Percentiles rank a stretch among this genome's conserved stretches.
Conservation (phyloP, 2,113 vertebrate genomes). For the Falcunculus frontatus region DNA sequence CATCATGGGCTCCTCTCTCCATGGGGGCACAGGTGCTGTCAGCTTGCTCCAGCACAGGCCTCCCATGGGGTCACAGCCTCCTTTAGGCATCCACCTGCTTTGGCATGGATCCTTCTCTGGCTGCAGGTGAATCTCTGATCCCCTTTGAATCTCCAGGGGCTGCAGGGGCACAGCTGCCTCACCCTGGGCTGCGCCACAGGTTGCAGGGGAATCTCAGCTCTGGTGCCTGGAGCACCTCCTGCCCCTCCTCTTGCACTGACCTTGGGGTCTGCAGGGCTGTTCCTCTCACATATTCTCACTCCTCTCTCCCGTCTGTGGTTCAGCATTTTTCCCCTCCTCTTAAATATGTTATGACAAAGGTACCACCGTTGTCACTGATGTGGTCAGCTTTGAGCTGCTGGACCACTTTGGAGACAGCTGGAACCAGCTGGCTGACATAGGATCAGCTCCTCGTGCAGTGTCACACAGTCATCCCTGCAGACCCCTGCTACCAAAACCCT, state of each 20-base stretch:
- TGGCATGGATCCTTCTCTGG: accelerated
- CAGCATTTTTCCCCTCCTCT: not conserved
- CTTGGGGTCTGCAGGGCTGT: not conserved
- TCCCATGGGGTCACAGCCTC: not conserved
- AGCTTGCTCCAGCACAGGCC: not conserved
- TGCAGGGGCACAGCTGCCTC: not conserved
- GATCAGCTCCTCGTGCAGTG: not conserved
- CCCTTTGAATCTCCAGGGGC: not conserved
- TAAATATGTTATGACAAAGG: not conserved
- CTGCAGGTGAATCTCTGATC: not conserved
- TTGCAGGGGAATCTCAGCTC: not conserved
- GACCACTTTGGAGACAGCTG: not conserved
- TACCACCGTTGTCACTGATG: not conserved
- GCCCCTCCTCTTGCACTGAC: not conserved
- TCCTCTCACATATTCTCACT: not conserved
- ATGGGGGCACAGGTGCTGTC: not conserved
- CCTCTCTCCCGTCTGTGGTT: not conserved
- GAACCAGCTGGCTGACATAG: not conserved
- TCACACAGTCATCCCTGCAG: not conserved
- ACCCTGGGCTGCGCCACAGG: not conserved
- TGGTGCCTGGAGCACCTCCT: not conserved
- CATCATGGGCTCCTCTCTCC: not conserved
- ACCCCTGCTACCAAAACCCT: not conserved
- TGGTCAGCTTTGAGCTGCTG: not conserved
- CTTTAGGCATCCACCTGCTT: not conserved